A percentile compares a stretch with the other conserved stretches of the same genome.
phyloP scores from a whole-genome alignment of 2,797 vertebrate genomes.

The Setipinna tenuifilis region DNA sequence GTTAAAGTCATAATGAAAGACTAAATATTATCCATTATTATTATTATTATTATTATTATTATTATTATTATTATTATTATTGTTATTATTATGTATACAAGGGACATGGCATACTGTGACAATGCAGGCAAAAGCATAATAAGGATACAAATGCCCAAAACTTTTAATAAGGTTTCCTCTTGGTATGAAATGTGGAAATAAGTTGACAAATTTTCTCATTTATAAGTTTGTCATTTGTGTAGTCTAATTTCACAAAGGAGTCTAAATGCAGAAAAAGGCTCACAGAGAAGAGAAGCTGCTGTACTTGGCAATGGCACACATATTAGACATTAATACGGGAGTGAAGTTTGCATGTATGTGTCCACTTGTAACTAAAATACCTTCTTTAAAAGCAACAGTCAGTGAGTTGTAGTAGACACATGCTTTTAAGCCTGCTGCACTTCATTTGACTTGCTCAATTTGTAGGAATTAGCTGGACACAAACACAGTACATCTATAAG shows the following conservation, averaged over 20 bases:
- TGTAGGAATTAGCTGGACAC: conserved; percentile 19
- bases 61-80: not conserved
- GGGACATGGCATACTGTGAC: not conserved
- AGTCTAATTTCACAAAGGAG: not conserved
- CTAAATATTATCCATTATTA: not conserved
- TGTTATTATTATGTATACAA: not conserved
- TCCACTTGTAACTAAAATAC: conserved; percentile 8
- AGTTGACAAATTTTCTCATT: not conserved
- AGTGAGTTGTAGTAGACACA: conserved; percentile 4
- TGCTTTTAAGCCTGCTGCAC: conserved; percentile 17
- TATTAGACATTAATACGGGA: not conserved
- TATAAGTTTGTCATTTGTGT: not conserved
- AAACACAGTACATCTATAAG: conserved; percentile 14
- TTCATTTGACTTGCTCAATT: not conserved
- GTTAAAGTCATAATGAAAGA: conserved; percentile 12
- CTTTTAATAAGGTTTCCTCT: not conserved
- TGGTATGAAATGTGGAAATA: conserved; percentile 15
- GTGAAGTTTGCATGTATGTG: not conserved
- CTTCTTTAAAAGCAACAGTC: conserved; percentile 8
- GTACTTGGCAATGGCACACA: not conserved
- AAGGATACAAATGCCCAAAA: not conserved
- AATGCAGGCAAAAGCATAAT: not conserved
- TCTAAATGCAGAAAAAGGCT: not conserved
- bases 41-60: not conserved
- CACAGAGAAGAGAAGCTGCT: not conserved